Conservation (phyloP, 2,113 vertebrate species). For the Lepisosteus oculatus region DNA sequence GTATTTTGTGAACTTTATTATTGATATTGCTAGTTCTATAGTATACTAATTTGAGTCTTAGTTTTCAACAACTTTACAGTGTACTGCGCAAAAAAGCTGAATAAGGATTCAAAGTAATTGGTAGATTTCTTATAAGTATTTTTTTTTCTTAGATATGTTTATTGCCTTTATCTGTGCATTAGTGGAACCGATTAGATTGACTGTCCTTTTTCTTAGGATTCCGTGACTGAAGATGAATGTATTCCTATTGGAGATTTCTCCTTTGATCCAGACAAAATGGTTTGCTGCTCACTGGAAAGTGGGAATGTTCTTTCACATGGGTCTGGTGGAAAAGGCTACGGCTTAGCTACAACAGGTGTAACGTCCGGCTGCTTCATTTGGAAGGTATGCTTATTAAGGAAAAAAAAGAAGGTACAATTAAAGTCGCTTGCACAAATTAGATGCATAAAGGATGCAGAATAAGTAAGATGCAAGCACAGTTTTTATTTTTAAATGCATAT, state of each 20-base stretch:
- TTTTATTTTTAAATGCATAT: not conserved
- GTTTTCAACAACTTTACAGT: too few relatives aligned
- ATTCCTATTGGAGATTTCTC: constrained; percentile 75
- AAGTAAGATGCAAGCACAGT: too few relatives aligned
- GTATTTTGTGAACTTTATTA: too few relatives aligned
- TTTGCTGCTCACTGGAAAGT: constrained; percentile 69
- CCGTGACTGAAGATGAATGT: constrained; percentile 63
- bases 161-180: too few relatives aligned
- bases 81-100: too few relatives aligned
- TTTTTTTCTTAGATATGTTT: too few relatives aligned
- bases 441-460: too few relatives aligned
- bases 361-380: constrained; percentile 74
- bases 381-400: constrained; percentile 52
- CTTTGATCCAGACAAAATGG: constrained; percentile 71
- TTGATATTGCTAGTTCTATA: too few relatives aligned
- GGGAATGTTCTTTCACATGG: constrained; percentile 72
- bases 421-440: too few relatives aligned
- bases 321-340: constrained; percentile 72
- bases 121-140: too few relatives aligned
- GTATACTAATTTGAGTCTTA: too few relatives aligned
- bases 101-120: too few relatives aligned
- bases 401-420: not conserved
- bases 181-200: not conserved
- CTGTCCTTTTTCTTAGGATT: constrained; percentile 40
- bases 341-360: constrained; percentile 69